These are phyloP conservation scores for Eupeodes latifasciatus DNA, from an alignment of 2,888 invertebrate species.

Conservation along the genomic window DNA sequence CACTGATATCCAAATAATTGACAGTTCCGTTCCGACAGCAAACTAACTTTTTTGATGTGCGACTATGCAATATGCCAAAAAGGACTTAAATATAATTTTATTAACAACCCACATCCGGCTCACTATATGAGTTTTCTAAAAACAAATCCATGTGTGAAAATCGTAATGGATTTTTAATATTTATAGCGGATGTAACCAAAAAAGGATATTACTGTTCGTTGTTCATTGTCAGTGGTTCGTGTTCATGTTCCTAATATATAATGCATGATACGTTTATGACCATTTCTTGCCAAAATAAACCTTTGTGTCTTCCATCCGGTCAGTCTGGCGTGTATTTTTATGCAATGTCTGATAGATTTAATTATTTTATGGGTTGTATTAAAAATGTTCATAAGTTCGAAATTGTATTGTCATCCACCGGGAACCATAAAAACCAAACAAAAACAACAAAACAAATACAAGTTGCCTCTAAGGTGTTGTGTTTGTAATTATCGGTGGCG, in stretches of 20 bases:
- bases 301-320: not conserved
- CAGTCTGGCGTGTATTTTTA: not conserved
- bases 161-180: constrained; percentile 30
- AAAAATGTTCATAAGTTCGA: not conserved
- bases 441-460: constrained; percentile 1
- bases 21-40: too few species aligned
- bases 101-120: constrained; percentile 4
- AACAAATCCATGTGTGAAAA: constrained; percentile 1
- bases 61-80: not conserved
- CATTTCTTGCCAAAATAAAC: not conserved
- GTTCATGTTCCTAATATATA: not conserved
- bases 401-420: constrained; percentile 9
- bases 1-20: too few species aligned
- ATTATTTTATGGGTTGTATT: constrained; percentile 20
- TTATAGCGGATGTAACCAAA: constrained; percentile 13
- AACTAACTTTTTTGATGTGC: not conserved
- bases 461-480: constrained; percentile 7
- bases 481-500: constrained; percentile 21
- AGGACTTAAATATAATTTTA: not conserved
- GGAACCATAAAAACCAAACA: not conserved
- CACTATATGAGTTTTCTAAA: not conserved
- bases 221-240: not conserved
- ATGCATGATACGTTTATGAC: not conserved
- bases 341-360: constrained; percentile 8
- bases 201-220: constrained; percentile 2